Evolutionary conservation across 2,888 invertebrate genomes (phyloP).

Genomic region (Aspidiotus destructor): DNA sequence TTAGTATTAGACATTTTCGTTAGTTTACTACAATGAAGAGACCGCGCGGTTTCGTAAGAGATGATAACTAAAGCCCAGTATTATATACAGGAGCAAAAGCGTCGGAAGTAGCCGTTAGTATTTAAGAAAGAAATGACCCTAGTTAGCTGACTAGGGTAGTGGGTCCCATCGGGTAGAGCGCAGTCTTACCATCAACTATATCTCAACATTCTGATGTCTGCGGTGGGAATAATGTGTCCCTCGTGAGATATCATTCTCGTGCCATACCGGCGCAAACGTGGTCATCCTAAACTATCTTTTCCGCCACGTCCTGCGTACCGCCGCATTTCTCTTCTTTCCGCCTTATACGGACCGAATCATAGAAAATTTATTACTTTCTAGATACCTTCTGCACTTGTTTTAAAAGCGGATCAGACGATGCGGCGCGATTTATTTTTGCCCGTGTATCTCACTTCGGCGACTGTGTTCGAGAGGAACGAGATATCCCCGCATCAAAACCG

Average conservation of each 20-base stretch:
- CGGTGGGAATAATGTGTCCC: conserved; percentile 31
- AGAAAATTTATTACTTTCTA: conserved; percentile 23
- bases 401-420: conserved; percentile 4
- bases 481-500: too few relatives aligned
- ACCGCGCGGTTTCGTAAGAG: conserved; percentile 15
- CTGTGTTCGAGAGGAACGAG: too few relatives aligned
- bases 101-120: conserved; percentile 15
- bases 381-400: conserved; percentile 19
- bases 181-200: conserved; percentile 26
- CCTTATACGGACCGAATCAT: conserved; percentile 9
- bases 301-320: conserved; percentile 9
- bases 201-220: conserved; percentile 31
- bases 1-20: conserved; percentile 8
- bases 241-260: conserved; percentile 30
- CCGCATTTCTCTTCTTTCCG: not conserved
- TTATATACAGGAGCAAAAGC: not conserved
- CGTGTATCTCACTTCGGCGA: not conserved
- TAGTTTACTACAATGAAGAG: conserved; percentile 5
- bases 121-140: conserved; percentile 30
- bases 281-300: conserved; percentile 30
- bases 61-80: not conserved
- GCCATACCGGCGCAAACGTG: conserved; percentile 16
- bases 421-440: conserved; percentile 4
- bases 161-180: conserved; percentile 27
- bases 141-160: conserved; percentile 28